Evolutionary conservation across 2,888 invertebrate species (phyloP), one percentile per base, ranked within the genome.

Genomic region (Anoplius nigerrimus): DNA sequence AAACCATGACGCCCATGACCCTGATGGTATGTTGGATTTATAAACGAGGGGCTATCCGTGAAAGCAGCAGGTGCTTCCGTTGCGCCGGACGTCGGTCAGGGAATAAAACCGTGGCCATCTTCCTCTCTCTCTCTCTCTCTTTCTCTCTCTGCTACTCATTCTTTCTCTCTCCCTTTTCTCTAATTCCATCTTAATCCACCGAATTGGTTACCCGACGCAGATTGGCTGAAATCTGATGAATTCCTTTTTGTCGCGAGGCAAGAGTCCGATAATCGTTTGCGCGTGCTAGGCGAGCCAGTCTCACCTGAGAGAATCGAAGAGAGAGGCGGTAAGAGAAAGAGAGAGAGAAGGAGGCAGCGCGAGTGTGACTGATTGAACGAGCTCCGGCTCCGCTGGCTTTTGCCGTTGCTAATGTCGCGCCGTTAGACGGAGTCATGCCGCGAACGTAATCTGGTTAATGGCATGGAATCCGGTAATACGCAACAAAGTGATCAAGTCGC

Each of bases 1-100:
- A 60, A 34, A 66, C 64, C 72, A 65, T 74, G 69, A 76, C 70
- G 72, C 74, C 84, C 84, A 77, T 83, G 83, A 87, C 86, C 81
- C 83, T 86, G 87, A 86, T 84, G 87, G 83, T 84, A 86, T 84
- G 85, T 84, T 85, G 86, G 86, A 86, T 87, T 87, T 86, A 86
- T 82, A 85, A 87, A 85, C 84, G 84, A 85, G 84, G 81, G 78
- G 75, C 81, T 82, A 82, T 82, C 81, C 79, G 75, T 78, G 76
- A 71, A 34, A 80, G 72, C 81, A 75, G 84, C 84, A 84, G 84
- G 84, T 84, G 84, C 82, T 82, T 80, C 83, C 79, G 83, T 81
- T 79, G 66, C 56, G 69, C 65, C 70, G 59, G 57, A 52, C 67
- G 62, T 55, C 68, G 65, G 53, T 55, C 63, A 66, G 70, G 54